Base-by-base conservation (phyloP, 2,888 invertebrate genomes). In the Mythimna lalbum region DNA sequence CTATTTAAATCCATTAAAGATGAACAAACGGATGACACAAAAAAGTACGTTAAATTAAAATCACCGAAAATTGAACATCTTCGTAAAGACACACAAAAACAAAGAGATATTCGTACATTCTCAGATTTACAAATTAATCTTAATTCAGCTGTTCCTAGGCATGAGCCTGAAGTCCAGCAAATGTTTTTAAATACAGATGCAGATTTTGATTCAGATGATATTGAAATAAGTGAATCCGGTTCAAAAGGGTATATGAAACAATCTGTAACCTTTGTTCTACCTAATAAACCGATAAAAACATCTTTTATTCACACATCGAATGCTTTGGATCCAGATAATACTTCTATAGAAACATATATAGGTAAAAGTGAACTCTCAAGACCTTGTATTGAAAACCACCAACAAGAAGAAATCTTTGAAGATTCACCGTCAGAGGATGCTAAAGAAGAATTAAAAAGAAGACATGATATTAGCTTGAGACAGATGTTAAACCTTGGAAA, bases 1-100 rank as follows among this genome's bases (percentile, higher is more conserved):
- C 82, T 90, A 83, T 90, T 93, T 90, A 36, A 79, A 86, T 60
- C 72, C 76, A 50, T 78, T 76, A 82, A 85, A 89, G 85, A 52
- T 88, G 77, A 85, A 88, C 63, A 73, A 86, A 78, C 78, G 81
- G 77, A 88, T 85, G 82, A 70, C 78, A 73, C 69, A 3, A 86
- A 85, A 74, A 66, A 86, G 67, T 71, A 78, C 39, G 55, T 87
- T 36, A 89, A 80, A 73, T 62, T 57, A 47, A 87, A 88, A 88
- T 60, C 88, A 56, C 61, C 73, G 33, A 87, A 88, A 80, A 77
- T 88, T 49, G 80, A 82, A 72, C 23, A 76, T 14, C 64, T 86
- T 53, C 55, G 88, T 4, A 86, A 81, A 76, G 77, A 82, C 49
- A 76, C 62, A 71, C n/a, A n/a, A 7, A 69, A 61, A 73, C 69